These are phyloP conservation scores for Eristalis pertinax DNA, from an alignment of 2,888 invertebrate genomes.

Conservation along the genomic window DNA sequence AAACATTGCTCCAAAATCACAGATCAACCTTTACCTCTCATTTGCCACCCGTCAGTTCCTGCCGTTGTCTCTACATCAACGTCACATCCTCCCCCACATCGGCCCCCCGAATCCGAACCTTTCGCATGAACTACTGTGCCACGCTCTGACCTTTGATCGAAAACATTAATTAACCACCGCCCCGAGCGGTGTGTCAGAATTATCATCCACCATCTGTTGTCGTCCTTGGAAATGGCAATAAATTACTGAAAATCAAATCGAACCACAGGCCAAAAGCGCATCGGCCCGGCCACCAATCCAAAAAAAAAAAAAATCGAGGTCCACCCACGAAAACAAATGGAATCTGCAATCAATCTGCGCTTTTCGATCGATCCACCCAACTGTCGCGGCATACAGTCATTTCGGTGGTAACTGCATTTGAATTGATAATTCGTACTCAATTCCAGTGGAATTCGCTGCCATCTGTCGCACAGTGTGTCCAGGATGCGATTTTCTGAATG, in stretches of 20 bases:
- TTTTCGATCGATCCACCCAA: neutral
- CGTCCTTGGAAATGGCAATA: conserved; percentile 24
- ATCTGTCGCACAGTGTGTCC: conserved; percentile 43
- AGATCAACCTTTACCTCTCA: neutral
- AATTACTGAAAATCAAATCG: conserved; percentile 42
- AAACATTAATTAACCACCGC: conserved; percentile 15
- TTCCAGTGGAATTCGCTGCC: conserved; percentile 47
- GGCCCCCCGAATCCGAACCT: neutral
- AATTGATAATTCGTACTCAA: conserved; percentile 66
- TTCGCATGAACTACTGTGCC: conserved; percentile 15
- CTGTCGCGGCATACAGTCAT: neutral
- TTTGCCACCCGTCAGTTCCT: neutral
- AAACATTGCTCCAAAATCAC: too few relatives aligned
- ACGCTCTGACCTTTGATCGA: conserved; percentile 33
- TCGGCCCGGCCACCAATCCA: neutral
- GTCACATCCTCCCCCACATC: neutral
- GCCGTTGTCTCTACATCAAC: neutral
- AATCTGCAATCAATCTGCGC: neutral
- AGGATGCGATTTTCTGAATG: neutral
- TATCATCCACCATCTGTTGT: conserved; percentile 21
- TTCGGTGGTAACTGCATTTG: conserved; percentile 46
- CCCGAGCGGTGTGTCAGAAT: neutral
- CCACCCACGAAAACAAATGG: neutral
- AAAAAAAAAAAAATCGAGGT: neutral
- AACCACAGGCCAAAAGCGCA: conserved; percentile 19